A percentile compares a stretch with the other conserved stretches of the same genome.
phyloP scores from a whole-genome alignment of 2,113 vertebrate genomes.

The Cathartes aura region DNA sequence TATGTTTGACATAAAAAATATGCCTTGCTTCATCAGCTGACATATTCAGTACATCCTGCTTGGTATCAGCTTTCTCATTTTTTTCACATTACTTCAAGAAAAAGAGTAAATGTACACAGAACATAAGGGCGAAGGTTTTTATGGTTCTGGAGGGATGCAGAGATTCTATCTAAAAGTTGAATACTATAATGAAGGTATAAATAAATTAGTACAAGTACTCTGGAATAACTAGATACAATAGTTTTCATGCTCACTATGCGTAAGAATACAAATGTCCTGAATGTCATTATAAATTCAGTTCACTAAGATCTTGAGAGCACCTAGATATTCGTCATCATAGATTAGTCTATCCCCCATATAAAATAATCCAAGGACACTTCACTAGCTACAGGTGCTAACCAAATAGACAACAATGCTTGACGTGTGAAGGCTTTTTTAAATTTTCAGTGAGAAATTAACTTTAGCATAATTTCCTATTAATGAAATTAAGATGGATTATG shows the following conservation, averaged over 20 bases:
- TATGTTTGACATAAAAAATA: not conserved
- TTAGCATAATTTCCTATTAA: not conserved
- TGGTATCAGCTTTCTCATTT: not conserved
- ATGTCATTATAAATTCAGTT: not conserved
- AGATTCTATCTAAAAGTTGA: not conserved
- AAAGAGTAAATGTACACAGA: not conserved
- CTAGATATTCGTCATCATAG: fast-evolving
- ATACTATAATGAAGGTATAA: not conserved
- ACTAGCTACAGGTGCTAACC: not conserved
- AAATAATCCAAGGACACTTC: not conserved
- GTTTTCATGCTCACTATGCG: not conserved
- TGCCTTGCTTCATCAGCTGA: not conserved
- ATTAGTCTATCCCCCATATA: not conserved
- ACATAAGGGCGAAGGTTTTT: not conserved
- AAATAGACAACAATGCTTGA: not conserved
- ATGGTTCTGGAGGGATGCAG: not conserved
- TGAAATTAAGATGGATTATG: not conserved
- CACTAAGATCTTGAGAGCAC: not conserved
- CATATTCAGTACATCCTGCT: not conserved
- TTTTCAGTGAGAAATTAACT: not conserved
- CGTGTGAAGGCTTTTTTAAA: not conserved
- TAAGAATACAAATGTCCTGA: not conserved
- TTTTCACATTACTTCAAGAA: not conserved
- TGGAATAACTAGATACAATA: not conserved
- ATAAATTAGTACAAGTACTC: not conserved